Conservation (phyloP, 2,797 vertebrate species). For the Clamator glandarius region DNA sequence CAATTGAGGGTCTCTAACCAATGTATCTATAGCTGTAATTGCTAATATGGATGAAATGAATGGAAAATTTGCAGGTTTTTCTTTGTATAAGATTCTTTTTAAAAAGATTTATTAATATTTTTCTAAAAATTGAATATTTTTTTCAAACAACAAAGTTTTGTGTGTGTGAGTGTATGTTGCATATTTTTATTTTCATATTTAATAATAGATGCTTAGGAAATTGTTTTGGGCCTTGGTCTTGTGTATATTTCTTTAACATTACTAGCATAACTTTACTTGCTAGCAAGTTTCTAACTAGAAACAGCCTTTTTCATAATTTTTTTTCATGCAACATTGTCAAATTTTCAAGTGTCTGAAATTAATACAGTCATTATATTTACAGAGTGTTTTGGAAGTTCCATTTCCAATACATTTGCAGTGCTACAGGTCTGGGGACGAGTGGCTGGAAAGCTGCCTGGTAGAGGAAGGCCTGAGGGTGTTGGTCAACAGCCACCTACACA, state of each 20-base stretch:
- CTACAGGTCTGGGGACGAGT: no score
- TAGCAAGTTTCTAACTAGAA: not conserved
- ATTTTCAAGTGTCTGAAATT: not conserved
- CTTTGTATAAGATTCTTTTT: no score
- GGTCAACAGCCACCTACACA: no score
- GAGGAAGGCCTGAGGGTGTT: no score
- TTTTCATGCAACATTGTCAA: not conserved
- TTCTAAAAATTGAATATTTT: no score
- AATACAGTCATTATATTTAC: not conserved
- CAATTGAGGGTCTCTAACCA: not conserved
- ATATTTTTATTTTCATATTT: not conserved
- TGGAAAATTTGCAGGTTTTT: not conserved
- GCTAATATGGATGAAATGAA: not conserved
- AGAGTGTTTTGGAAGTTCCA: not conserved
- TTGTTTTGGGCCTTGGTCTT: not conserved
- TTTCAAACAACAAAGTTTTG: no score
- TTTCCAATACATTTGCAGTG: no score
- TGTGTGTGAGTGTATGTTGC: rapidly evolving
- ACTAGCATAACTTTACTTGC: not conserved
- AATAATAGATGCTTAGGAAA: not conserved
- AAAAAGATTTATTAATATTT: no score
- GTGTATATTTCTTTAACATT: not conserved
- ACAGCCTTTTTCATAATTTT: not conserved
- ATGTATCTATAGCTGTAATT: not conserved
- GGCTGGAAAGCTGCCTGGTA: no score